Evolutionary conservation across 2,888 invertebrate species (phyloP), one percentile per base, ranked within the genome.

Genomic region (Zaprionus lineosus): DNA sequence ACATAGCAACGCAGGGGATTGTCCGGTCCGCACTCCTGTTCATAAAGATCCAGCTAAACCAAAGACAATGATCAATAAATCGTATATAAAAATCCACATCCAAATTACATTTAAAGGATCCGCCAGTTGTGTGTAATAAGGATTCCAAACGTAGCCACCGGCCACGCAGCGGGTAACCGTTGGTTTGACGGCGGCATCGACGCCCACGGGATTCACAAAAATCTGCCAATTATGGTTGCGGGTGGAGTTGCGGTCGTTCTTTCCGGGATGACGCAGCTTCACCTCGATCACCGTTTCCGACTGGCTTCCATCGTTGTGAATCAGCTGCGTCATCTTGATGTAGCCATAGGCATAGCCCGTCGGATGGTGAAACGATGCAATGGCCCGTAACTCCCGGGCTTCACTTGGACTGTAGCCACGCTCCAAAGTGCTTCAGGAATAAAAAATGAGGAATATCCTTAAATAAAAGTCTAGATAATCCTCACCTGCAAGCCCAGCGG

Each of bases 251-350:
- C 95, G 91, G 88, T 97, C 96, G 75, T 95, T 92, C 73, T 93
- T 93, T 0, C 97, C 97, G 0, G 97, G 96, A 90, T 98, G 94
- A n/a, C 95, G 91, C 44, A 98, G 89, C 83, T 97, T 96, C 9
- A 97, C 94, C 90, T 97, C 96, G n/a, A 98, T 93, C 12, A 95
- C 92, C 0, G 98, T 98, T 78, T 98, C 97, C 86, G 97, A 97
- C 82, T 94, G 92, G 75, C 95, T 95, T 41, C 95, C 95, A 89
- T 97, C 97, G 69, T 91, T 93, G 89, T 97, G 95, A n/a, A 96
- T 91, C 15, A 98, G 91, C 91, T 98, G 98, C 7, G 95, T 94
- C 94, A 98, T 93, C 88, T 95, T 92, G 46, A 98, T 91, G 87
- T 95, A 96, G 2, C 98, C 98, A 89, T 92, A 93, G 0, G 96